Evolutionary conservation across 1,140 invertebrate species (phyloP).

Genomic region (Eciton burchellii): DNA sequence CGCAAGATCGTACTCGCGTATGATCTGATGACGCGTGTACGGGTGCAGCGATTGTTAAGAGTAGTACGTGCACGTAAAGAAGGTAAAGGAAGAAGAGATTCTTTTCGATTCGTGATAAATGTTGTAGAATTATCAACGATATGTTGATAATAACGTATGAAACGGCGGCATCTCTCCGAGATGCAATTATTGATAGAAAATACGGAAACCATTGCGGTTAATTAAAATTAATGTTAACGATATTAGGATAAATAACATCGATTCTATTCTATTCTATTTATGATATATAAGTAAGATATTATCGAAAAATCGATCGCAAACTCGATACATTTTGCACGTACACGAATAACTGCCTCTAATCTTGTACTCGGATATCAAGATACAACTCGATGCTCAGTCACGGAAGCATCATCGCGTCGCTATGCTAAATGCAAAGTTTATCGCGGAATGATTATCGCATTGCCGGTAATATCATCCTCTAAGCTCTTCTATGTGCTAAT

Average conservation of each 20-base stretch:
- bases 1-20: background rate
- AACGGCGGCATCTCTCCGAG: too few relatives aligned
- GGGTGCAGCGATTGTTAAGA: background rate
- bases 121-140: too few relatives aligned
- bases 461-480: background rate
- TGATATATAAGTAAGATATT: background rate
- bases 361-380: background rate
- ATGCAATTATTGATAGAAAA: too few relatives aligned
- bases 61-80: background rate
- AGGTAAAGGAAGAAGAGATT: background rate
- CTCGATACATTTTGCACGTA: background rate
- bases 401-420: constrained; percentile 5
- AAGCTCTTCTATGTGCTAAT: constrained; percentile 17
- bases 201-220: too few relatives aligned
- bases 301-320: constrained; percentile 6
- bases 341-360: background rate
- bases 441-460: constrained; percentile 32
- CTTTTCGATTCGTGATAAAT: background rate
- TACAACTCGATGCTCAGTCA: background rate
- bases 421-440: constrained; percentile 32
- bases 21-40: too few relatives aligned
- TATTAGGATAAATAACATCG: too few relatives aligned
- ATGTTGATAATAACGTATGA: background rate
- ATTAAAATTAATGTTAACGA: too few relatives aligned
- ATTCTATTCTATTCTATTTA: background rate